phyloP scores from a whole-genome alignment of 2,888 invertebrate genomes.

The Argyra leucocephala region DNA sequence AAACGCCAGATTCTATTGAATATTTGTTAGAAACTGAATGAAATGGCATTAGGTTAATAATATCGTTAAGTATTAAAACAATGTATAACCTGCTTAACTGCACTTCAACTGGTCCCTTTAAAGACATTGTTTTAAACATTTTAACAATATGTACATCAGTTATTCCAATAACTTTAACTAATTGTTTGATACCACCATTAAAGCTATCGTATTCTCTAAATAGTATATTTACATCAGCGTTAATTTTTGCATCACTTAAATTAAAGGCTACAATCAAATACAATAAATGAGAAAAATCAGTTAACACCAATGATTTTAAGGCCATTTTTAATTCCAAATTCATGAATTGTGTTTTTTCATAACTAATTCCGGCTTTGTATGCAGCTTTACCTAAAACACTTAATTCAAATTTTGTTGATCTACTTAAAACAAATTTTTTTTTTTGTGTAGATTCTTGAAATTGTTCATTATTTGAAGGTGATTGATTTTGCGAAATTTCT shows the following conservation, averaged over 20 bases:
- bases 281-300: slow-evolving; percentile 74
- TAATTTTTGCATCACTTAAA: slow-evolving; percentile 49
- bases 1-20: slow-evolving; percentile 62
- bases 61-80: slow-evolving; percentile 72
- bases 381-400: slow-evolving; percentile 69
- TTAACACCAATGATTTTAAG: slow-evolving; percentile 64
- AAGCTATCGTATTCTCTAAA: slow-evolving; percentile 53
- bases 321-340: slow-evolving; percentile 65
- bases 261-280: slow-evolving; percentile 56
- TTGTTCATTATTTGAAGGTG: slow-evolving; percentile 16
- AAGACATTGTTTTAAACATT: slow-evolving; percentile 57
- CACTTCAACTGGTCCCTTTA: slow-evolving; percentile 45
- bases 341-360: slow-evolving; percentile 60
- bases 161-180: slow-evolving; percentile 67
- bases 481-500: slow-evolving; percentile 26
- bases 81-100: slow-evolving; percentile 68
- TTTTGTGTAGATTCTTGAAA: background rate
- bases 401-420: slow-evolving; percentile 48
- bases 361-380: slow-evolving; percentile 76
- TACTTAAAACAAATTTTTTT: slow-evolving; percentile 35
- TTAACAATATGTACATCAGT: slow-evolving; percentile 62
- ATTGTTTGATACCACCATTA: slow-evolving; percentile 54
- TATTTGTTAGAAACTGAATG: slow-evolving; percentile 63
- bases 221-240: slow-evolving; percentile 38
- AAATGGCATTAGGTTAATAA: slow-evolving; percentile 60